phyloP scores from a whole-genome alignment of 1,140 invertebrate genomes.

The Araneus ventricosus region DNA sequence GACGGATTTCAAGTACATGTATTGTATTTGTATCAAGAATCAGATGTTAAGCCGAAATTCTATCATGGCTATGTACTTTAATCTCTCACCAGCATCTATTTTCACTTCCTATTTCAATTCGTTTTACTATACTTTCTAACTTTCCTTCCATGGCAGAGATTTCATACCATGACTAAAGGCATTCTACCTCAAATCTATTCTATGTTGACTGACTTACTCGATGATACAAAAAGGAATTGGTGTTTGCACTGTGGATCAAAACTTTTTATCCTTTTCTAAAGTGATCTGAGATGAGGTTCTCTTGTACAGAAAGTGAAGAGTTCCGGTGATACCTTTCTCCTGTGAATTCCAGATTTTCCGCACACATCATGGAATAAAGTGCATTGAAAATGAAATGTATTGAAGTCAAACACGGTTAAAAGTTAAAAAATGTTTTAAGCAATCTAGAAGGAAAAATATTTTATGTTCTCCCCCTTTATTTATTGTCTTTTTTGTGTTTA shows the following conservation, averaged over 20 bases:
- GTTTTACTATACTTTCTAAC: background rate
- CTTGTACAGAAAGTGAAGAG: background rate
- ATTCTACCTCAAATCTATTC: constrained; percentile 18
- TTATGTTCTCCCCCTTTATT: background rate
- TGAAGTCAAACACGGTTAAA: background rate
- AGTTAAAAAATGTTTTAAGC: background rate
- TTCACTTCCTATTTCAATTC: background rate
- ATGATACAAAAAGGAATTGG: constrained; percentile 43
- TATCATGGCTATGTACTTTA: too few species aligned
- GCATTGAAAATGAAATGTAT: constrained; percentile 1
- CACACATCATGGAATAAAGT: background rate
- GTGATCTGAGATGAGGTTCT: constrained; percentile 7
- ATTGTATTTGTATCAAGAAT: too few species aligned
- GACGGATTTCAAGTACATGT: too few species aligned
- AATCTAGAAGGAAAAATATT: background rate
- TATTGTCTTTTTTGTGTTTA: too few species aligned
- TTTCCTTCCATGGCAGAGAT: background rate
- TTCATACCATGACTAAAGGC: constrained; percentile 1
- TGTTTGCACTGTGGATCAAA: constrained; percentile 43
- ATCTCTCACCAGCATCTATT: background rate
- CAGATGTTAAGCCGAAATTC: too few species aligned
- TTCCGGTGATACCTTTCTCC: background rate
- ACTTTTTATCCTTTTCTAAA: constrained; percentile 46
- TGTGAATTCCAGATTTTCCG: background rate
- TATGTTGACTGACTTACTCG: constrained; percentile 35